Base-by-base conservation (phyloP, 2,888 invertebrate genomes). In the Eupithecia subumbrata region DNA sequence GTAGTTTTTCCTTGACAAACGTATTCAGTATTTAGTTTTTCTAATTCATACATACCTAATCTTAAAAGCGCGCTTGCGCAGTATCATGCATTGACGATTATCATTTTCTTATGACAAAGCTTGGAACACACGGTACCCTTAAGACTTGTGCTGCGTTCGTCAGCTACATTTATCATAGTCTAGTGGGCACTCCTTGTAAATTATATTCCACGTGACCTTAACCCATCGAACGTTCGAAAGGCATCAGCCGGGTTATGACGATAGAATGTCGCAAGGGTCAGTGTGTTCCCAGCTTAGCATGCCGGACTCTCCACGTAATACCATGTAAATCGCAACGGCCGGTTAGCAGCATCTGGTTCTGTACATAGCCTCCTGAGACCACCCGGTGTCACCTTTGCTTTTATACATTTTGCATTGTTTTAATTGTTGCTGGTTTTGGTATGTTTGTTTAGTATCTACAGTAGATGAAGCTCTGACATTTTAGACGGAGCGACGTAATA, bases 351-450 rank as follows among this genome's bases (percentile, higher is more conserved):
- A 74, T 73, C 70, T 71, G 45, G 52, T 72, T 69, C 43, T 76
- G 76, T 76, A 76, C 76, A 76, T 76, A 68, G 68, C 68, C 68
- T 68, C 43, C 68, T 68, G 68, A 68, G 68, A 68, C 68, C 43
- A 37, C 40, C 68, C 68, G 68, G 68, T 40, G 68, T 68, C 43
- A 68, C 67, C 67, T 68, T 68, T 68, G 68, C 40, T 43, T 68
- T n/a, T 67, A 34, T 60, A 60, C 22, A 60, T 60, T 60, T 25
- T 60, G 60, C 22, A 34, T 34, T 34, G 34, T 64, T 34, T 64
- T 34, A 64, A 30, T 18, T 34, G 30, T 30, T 64, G 34, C 34
- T 64, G 34, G 64, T 64, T 64, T 68, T 64, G 34, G 30, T 64
- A 64, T 0, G 64, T 22, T 34, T 34, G 64, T 64, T 64, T 9